Evolutionary conservation across 2,888 invertebrate species (phyloP).

Genomic region (Acrocera orbiculus): DNA sequence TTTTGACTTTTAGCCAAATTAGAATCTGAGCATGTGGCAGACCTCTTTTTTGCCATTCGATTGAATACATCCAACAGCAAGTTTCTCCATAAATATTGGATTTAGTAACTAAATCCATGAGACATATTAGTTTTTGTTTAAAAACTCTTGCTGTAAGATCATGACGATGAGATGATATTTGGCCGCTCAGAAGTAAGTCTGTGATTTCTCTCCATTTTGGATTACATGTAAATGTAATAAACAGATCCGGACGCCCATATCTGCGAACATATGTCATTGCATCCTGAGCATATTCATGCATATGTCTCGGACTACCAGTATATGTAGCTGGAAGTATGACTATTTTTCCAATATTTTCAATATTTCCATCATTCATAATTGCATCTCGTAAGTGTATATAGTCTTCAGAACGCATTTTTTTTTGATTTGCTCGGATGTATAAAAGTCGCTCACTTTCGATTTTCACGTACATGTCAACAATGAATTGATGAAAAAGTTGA

Average conservation of each 20-base stretch:
- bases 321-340: conserved; percentile 12
- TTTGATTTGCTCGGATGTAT: conserved; percentile 20
- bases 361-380: conserved; percentile 15
- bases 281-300: conserved; percentile 14
- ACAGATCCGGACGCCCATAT: conserved; percentile 10
- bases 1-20: conserved; percentile 20
- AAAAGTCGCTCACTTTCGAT: conserved; percentile 21
- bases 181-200: conserved; percentile 4
- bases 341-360: conserved; percentile 9
- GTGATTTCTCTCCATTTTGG: conserved; percentile 3
- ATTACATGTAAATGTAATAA: conserved; percentile 10
- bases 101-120: conserved; percentile 12
- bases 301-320: conserved; percentile 12
- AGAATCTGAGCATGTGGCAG: conserved; percentile 21
- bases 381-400: conserved; percentile 23
- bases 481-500: conserved; percentile 19
- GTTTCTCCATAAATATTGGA: conserved; percentile 10
- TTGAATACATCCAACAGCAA: conserved; percentile 16
- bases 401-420: conserved; percentile 16
- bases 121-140: conserved; percentile 10
- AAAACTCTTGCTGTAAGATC: conserved; percentile 12
- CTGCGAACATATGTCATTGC: conserved; percentile 4
- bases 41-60: conserved; percentile 22
- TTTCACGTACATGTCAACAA: conserved; percentile 24
- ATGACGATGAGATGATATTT: conserved; percentile 3